Evolutionary conservation across 2,797 vertebrate species (phyloP), one percentile per base, ranked within the genome.

Genomic region (Chelonia mydas): DNA sequence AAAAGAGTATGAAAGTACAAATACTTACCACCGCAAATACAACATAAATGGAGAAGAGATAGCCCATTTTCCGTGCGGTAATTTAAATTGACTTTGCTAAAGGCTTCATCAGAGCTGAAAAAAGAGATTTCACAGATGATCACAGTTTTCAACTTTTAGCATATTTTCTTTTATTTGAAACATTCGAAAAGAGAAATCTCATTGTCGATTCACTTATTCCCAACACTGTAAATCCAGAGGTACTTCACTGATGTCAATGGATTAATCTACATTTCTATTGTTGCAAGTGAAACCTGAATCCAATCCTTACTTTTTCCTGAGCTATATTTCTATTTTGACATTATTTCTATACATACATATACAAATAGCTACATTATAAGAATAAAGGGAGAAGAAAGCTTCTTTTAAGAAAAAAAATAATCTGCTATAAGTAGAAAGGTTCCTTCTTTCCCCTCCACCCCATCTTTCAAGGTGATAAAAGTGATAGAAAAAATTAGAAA

Each of bases 1-100:
- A 79, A 83, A 53, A 81, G 91, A 83, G 68, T 89, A 93, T 10
- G 21, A 31, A 68, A 47, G 79, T 93, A 84, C 57, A 90, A 94
- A 89, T 88, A 97, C 99, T 95, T 98, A 99, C 99, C 99, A 95
- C 98, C 98, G 89, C 99, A 99, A 4, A 99, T 95, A 79, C 99
- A 99, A 98, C 99, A 99, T 92, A 99, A 98, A 97, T 99, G 99
- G 78, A 99, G 98, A 94, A 99, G 98, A 23, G 99, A 99, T 84
- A 99, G 98, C 16, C 99, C 99, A 50, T 97, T 98, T 97, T 99
- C 99, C 31, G 99, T 99, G 86, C 99, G 98, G 97, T 99, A 99
- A 98, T 99, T 99, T 95, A 99, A 96, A 94, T 99, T 99, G 95
- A 99, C 99, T 98, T 99, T 99, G 98, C 98, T 98, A 97, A 99